Conservation (phyloP, 2,113 vertebrate species). For the Malurus alboscapulatus region DNA sequence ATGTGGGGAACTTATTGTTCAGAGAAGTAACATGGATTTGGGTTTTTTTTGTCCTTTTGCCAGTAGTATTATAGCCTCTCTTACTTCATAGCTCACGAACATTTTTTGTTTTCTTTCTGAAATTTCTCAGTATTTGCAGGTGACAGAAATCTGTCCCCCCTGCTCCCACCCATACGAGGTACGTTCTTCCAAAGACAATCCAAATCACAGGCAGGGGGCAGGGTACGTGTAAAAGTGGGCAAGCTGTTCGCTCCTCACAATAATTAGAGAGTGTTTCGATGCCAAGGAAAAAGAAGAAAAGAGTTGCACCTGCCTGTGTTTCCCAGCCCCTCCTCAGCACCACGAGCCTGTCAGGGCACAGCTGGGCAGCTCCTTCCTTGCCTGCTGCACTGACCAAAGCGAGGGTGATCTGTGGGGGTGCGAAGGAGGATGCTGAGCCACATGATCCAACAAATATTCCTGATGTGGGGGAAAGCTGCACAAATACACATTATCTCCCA, state of each 20-base stretch:
- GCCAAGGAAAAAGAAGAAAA: conserved; percentile 44
- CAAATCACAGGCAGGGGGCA: conserved; percentile 55
- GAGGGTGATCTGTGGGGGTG: fast-evolving
- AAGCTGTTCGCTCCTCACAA: conserved; percentile 44
- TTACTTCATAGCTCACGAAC: neutral
- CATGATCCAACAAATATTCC: neutral
- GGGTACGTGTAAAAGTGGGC: conserved; percentile 59
- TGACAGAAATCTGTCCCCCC: neutral
- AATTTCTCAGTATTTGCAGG: neutral
- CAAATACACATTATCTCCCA: neutral
- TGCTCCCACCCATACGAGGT: neutral
- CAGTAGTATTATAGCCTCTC: neutral
- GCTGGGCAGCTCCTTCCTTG: neutral
- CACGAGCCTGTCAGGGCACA: neutral
- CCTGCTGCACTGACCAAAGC: neutral
- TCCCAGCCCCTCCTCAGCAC: neutral
- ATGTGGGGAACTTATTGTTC: neutral
- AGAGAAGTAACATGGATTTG: neutral
- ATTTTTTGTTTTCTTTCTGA: neutral
- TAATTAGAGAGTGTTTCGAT: conserved; percentile 15
- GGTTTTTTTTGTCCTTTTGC: neutral
- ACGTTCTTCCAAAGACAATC: conserved; percentile 38
- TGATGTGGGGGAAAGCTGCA: neutral
- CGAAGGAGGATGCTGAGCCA: neutral
- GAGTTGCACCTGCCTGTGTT: conserved; percentile 25